Conservation (phyloP, 1,140 invertebrate genomes). For the Drosophila pectinifera region DNA sequence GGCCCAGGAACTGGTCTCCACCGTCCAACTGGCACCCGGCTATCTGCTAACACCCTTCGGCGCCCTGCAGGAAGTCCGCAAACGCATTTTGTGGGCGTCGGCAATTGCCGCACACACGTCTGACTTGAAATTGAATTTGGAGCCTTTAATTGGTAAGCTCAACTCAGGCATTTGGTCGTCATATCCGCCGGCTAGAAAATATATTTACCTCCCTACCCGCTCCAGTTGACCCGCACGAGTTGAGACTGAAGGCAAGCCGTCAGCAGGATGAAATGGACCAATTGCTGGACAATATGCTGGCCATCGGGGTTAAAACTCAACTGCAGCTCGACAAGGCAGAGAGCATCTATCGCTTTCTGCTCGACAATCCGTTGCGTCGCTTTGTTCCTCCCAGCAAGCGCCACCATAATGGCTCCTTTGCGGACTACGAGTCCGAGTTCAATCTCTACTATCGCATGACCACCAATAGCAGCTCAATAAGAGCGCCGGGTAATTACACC, state of each 20-base stretch:
- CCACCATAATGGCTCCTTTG: slow-evolving; percentile 66
- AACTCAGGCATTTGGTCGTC: slow-evolving; percentile 44
- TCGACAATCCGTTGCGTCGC: slow-evolving; percentile 67
- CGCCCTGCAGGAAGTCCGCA: slow-evolving; percentile 79
- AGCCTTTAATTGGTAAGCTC: slow-evolving; percentile 78
- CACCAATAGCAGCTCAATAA: slow-evolving; percentile 40
- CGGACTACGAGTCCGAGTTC: slow-evolving; percentile 73
- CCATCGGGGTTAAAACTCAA: slow-evolving; percentile 55
- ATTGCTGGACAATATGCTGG: slow-evolving; percentile 71
- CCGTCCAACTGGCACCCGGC: slow-evolving; percentile 76
- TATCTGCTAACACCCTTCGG: slow-evolving; percentile 74
- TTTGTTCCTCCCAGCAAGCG: slow-evolving; percentile 64
- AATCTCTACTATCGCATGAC: slow-evolving; percentile 77
- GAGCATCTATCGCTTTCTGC: slow-evolving; percentile 67
- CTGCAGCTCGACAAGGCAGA: slow-evolving; percentile 60
- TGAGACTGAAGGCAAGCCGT: slow-evolving; percentile 57
- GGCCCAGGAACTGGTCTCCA: slow-evolving; percentile 73
- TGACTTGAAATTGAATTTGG: slow-evolving; percentile 82
- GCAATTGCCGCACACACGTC: slow-evolving; percentile 74
- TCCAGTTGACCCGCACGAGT: slow-evolving; percentile 70
- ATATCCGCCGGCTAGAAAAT: slow-evolving; percentile 45
- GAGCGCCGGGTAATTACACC: not conserved
- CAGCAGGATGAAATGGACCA: slow-evolving; percentile 73
- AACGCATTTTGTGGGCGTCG: slow-evolving; percentile 84
- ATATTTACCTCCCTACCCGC: not conserved